phyloP scores from a whole-genome alignment of 2,113 vertebrate genomes.

The Laticauda laticaudata region DNA sequence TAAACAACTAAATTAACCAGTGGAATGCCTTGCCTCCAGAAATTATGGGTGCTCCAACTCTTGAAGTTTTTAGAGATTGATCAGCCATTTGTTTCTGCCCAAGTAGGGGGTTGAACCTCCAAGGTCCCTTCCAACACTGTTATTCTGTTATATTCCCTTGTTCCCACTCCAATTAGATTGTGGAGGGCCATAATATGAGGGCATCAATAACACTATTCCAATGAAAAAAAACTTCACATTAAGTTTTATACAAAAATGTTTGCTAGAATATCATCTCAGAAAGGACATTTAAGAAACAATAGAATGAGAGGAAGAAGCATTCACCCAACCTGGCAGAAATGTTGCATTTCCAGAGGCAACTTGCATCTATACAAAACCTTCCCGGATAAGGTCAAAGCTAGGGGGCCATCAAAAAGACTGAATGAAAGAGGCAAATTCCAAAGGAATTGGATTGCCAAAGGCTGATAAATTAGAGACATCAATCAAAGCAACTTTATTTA shows the following conservation, averaged over 20 bases:
- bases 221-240: background rate
- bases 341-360: background rate
- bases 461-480: background rate
- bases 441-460: background rate
- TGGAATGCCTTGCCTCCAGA: background rate
- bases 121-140: background rate
- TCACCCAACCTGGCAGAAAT: background rate
- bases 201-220: background rate
- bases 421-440: background rate
- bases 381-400: background rate
- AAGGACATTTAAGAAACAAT: background rate
- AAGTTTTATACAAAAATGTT: background rate
- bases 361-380: background rate
- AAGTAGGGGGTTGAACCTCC: background rate
- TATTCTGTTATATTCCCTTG: background rate
- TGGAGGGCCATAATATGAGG: background rate
- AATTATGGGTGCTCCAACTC: background rate
- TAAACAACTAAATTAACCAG: background rate
- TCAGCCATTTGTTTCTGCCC: background rate
- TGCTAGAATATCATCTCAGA: background rate
- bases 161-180: background rate
- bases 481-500: background rate
- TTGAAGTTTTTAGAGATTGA: background rate
- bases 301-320: background rate
- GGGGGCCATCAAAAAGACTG: background rate